Conservation (phyloP, 2,797 vertebrate genomes). For the Carduelis carduelis region DNA sequence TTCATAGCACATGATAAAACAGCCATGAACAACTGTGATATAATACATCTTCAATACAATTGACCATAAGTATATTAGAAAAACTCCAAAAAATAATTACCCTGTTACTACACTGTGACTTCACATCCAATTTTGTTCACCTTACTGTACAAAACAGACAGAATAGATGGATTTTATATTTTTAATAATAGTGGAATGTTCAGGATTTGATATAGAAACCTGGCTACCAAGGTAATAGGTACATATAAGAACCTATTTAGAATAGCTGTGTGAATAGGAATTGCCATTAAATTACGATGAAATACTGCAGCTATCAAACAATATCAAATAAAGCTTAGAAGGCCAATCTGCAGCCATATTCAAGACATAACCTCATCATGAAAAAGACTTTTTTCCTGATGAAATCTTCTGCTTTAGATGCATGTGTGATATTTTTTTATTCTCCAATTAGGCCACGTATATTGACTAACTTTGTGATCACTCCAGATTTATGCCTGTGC, state of each 20-base stretch:
- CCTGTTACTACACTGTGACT: background rate
- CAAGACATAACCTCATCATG: background rate
- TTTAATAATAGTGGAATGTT: constrained; percentile 36
- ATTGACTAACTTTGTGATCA: background rate
- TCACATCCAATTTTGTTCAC: constrained; percentile 31
- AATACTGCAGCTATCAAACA: constrained; percentile 25
- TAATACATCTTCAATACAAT: background rate
- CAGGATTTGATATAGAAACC: constrained; percentile 16
- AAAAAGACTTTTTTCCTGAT: background rate
- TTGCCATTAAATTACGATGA: constrained; percentile 15
- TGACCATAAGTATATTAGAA: constrained; percentile 9
- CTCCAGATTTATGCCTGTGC: background rate
- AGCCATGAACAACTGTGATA: background rate
- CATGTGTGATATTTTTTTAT: background rate
- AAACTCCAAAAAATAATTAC: constrained; percentile 35
- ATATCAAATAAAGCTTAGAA: constrained; percentile 25
- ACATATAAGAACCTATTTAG: constrained; percentile 21
- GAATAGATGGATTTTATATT: constrained; percentile 14
- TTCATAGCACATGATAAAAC: background rate
- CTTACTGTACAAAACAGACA: background rate
- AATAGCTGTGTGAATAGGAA: constrained; percentile 6
- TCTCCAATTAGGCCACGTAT: background rate
- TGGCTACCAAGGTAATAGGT: background rate
- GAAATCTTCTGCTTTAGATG: background rate
- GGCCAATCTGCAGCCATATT: background rate